A percentile compares a stretch with the other conserved stretches of the same genome.
phyloP scores from a whole-genome alignment of 2,113 vertebrate species.

The Lagopus muta region DNA sequence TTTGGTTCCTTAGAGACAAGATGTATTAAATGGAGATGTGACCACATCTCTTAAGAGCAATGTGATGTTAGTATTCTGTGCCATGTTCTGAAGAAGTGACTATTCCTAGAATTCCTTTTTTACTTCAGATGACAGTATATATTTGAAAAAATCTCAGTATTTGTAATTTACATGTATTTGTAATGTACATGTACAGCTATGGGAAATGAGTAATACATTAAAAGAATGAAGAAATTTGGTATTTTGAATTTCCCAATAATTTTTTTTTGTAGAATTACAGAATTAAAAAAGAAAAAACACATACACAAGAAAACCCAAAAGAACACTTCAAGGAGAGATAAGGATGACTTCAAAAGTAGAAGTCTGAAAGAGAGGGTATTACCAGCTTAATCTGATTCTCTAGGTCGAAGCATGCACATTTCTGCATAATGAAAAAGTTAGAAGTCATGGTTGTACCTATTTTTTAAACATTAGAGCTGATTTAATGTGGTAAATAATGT shows the following conservation, averaged over 20 bases:
- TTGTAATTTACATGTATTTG: not conserved
- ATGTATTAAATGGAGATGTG: not conserved
- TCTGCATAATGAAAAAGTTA: not conserved
- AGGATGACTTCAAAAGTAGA: not conserved
- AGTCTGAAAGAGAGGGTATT: not conserved
- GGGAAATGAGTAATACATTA: not conserved
- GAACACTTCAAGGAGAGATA: not conserved
- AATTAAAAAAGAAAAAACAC: not conserved
- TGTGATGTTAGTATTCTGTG: not conserved
- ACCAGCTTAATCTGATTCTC: not conserved
- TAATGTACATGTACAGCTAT: not conserved
- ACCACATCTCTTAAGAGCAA: not conserved
- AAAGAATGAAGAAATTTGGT: not conserved
- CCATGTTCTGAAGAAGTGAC: not conserved
- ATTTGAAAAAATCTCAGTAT: not conserved
- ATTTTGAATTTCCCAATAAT: not conserved
- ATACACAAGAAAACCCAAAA: not conserved
- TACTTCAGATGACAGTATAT: not conserved
- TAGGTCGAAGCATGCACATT: not conserved
- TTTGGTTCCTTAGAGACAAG: not conserved
- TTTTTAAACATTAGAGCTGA: not conserved
- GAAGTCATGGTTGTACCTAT: not conserved
- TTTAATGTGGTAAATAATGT: not conserved
- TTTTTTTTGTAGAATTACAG: not conserved
- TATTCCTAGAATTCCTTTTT: not conserved